A percentile compares a stretch with the other conserved stretches of the same genome.
phyloP scores from a whole-genome alignment of 2,113 vertebrate genomes.

The Vulpes ferrilata region DNA sequence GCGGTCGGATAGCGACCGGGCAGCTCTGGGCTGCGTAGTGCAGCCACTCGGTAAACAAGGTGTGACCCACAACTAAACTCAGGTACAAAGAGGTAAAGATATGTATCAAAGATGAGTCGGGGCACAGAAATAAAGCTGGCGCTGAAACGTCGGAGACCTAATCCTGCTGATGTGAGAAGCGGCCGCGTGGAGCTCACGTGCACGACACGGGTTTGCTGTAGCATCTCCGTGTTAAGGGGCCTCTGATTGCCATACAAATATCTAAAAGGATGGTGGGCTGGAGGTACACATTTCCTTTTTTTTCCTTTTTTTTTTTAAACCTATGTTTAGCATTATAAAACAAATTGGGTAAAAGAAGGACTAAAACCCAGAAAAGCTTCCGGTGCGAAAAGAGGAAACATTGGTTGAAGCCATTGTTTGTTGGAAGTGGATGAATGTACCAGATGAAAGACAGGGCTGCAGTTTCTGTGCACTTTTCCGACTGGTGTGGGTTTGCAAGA shows the following conservation, averaged over 20 bases:
- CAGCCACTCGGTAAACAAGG: accelerated
- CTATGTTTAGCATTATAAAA: neutral
- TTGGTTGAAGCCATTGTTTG: neutral
- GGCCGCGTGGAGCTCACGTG: too few species aligned
- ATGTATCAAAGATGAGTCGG: neutral
- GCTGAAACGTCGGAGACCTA: neutral
- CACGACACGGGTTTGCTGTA: too few species aligned
- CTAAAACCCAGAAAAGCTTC: neutral
- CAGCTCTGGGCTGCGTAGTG: accelerated
- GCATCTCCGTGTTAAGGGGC: neutral
- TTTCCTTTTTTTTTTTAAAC: neutral
- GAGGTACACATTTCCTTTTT: neutral
- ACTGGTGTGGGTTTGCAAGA: neutral
- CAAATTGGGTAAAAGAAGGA: neutral
- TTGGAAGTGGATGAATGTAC: neutral
- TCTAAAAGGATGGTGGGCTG: neutral
- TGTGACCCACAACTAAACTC: accelerated
- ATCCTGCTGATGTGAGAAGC: neutral
- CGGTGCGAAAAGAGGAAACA: too few species aligned
- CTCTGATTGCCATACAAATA: neutral
- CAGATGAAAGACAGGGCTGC: neutral
- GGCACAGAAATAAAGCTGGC: too few species aligned
- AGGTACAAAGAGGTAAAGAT: neutral
- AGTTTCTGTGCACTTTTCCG: neutral
- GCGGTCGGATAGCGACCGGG: accelerated